A percentile compares a stretch with the other conserved stretches of the same genome.
phyloP scores from a whole-genome alignment of 2,113 vertebrate genomes.

The Orcinus orca region DNA sequence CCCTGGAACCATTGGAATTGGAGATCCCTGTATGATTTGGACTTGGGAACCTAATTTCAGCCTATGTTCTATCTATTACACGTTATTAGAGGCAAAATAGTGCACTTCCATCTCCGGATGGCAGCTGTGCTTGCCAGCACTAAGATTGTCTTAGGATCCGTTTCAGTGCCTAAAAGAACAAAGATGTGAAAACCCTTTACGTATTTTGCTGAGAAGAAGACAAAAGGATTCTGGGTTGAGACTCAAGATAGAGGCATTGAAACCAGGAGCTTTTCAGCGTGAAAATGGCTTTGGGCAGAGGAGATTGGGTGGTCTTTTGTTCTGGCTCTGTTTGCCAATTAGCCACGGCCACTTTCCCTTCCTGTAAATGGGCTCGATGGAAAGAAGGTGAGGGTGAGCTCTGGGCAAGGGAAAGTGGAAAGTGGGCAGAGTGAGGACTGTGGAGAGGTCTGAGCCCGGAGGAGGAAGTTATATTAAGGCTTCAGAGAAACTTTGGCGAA shows the following conservation, averaged over 20 bases:
- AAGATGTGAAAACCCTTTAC: neutral
- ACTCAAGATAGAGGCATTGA: neutral
- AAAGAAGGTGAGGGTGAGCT: neutral
- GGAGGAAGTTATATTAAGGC: slow-evolving; percentile 57
- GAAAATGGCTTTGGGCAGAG: neutral
- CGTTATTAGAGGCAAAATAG: neutral
- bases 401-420: slow-evolving; percentile 4
- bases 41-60: neutral
- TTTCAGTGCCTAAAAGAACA: neutral
- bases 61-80: neutral
- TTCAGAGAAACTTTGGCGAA: neutral
- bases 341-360: neutral
- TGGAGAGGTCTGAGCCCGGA: neutral
- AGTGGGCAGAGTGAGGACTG: neutral
- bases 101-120: neutral
- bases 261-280: neutral
- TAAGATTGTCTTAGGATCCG: neutral
- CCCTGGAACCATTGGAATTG: neutral
- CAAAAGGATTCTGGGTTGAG: neutral
- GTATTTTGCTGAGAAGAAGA: neutral
- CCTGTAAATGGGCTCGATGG: neutral
- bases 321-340: neutral
- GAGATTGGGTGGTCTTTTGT: neutral
- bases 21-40: neutral
- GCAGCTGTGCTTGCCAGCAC: neutral